phyloP scores from a whole-genome alignment of 2,888 invertebrate genomes.

The Volucella inflata region DNA sequence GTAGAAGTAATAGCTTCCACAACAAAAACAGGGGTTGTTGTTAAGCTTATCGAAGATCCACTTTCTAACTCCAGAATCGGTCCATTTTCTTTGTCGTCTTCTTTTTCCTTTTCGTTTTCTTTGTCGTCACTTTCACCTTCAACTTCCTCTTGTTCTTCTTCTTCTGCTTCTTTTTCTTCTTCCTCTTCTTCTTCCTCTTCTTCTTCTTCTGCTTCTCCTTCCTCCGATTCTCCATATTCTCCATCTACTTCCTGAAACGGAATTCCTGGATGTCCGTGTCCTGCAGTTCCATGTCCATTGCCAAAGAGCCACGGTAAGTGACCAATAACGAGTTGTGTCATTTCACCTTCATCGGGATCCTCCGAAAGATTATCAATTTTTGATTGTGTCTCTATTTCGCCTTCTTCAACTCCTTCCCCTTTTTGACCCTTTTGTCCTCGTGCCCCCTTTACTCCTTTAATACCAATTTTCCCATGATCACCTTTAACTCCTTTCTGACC shows the following conservation, averaged over 20 bases:
- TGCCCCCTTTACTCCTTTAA: conserved; percentile 3
- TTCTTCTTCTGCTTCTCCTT: background rate
- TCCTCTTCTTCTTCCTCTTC: conserved; percentile 29
- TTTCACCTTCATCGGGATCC: conserved; percentile 34
- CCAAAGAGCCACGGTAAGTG: conserved; percentile 19
- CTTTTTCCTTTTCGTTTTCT: too few relatives aligned
- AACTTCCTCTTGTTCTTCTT: background rate
- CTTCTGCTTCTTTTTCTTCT: conserved; percentile 54
- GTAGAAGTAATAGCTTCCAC: too few relatives aligned
- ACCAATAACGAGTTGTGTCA: conserved; percentile 16
- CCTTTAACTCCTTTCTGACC: background rate
- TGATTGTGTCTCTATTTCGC: conserved; percentile 12
- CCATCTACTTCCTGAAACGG: background rate
- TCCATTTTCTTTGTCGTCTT: background rate
- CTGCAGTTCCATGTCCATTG: conserved; percentile 47
- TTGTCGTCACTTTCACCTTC: background rate
- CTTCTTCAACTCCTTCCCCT: conserved; percentile 35
- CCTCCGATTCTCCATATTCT: conserved; percentile 7
- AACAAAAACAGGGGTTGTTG: too few relatives aligned
- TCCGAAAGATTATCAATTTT: background rate
- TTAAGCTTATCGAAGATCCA: too few relatives aligned
- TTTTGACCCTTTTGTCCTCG: conserved; percentile 33
- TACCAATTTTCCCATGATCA: background rate
- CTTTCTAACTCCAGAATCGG: too few relatives aligned
- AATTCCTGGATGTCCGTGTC: conserved; percentile 14